Conservation (phyloP, 1,140 invertebrate genomes). For the Drosophila nikananu region DNA sequence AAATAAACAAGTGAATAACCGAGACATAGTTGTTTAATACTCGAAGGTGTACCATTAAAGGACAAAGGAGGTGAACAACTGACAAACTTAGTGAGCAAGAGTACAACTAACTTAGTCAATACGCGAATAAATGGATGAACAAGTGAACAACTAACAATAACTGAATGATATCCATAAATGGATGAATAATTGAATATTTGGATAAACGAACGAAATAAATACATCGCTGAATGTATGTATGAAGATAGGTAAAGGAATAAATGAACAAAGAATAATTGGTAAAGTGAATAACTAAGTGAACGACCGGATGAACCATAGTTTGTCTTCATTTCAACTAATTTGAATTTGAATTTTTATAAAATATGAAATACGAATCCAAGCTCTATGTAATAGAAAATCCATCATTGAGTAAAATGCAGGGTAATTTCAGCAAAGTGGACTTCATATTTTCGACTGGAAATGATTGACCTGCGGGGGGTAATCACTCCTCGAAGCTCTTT, state of each 20-base stretch:
- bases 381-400: background rate
- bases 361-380: background rate
- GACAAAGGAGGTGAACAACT: no score
- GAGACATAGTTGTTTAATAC: no score
- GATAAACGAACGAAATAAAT: background rate
- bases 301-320: background rate
- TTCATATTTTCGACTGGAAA: background rate
- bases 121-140: background rate
- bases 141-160: background rate
- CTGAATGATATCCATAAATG: background rate
- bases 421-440: background rate
- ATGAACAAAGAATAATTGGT: background rate
- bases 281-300: background rate
- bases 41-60: no score
- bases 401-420: background rate
- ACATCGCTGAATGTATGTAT: background rate
- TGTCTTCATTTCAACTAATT: background rate
- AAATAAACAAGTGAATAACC: no score
- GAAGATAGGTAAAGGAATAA: background rate
- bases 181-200: background rate
- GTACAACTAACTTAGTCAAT: background rate
- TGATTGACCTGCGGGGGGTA: slow-evolving; percentile 29
- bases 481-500: slow-evolving; percentile 1
- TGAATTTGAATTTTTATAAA: background rate
- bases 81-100: no score